Evolutionary conservation across 35 echinoderm and acorn worm genomes (phyloP), one percentile per base, ranked within the genome.

Genomic region (Stichopus chloronotus): DNA sequence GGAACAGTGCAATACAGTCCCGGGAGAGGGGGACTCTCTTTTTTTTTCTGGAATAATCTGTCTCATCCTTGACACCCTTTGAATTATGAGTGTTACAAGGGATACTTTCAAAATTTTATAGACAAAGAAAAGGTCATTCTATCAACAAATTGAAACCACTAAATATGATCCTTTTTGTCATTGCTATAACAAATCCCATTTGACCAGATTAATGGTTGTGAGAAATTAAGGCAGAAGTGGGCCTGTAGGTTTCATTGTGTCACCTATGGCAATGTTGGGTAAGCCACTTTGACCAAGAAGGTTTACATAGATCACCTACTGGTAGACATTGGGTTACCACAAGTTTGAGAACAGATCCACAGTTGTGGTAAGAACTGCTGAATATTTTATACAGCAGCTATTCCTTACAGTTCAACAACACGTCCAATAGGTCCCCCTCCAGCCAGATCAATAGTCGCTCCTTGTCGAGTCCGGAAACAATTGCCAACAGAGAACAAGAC

Each of bases 331-430:
- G 82, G 69, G 82, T 85, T 85, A 85, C 23, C 21, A 59, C 57
- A 56, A 22, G 19, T 76, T 57, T 58, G 55, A 85, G 58, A 85
- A 57, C 82, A 85, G 56, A 85, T 85, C 58, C 82, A 85, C 17
- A 85, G 82, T 20, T 85, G 82, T 85, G 82, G 82, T 85, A 58
- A 22, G 22, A 53, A 85, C 55, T 22, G 8, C 22, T 85, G 82
- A 85, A 85, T 85, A 14, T 85, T 53, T 85, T 53, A 85, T 85
- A 56, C n/a, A 43, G 30, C 30, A 43, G 13, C 82, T 23, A 21
- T 60, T 85, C 82, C 57, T 14, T 9, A 54, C 82, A 85, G 55
- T 56, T 24, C 55, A 7, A 85, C 55, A 85, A 85, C 81, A 57
- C 7, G 8, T 85, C 24, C 82, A 58, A 85, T 23, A 11, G 30